Base-by-base conservation (phyloP, 2,888 invertebrate genomes). In the Acanthosepion esculentum region DNA sequence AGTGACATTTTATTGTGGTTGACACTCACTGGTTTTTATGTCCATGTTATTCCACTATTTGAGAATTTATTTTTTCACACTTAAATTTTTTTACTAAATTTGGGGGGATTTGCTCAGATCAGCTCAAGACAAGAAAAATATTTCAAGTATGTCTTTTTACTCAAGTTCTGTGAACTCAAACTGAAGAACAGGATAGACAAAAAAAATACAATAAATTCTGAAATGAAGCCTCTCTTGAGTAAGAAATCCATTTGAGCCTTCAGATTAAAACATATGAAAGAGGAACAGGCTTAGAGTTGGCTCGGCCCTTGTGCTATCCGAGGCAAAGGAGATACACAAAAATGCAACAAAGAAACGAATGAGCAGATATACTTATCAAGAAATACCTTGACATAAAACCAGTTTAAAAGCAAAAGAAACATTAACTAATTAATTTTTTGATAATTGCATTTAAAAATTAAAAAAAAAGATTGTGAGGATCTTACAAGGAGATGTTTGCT, bases 1-100 rank as follows among this genome's bases (percentile, higher is more conserved):
- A 93, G 93, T 93, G 53, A 93, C 93, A 93, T n/a, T n/a, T 93
- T 93, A 93, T 26, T 33, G 78, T 78, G 78, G n/a, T 78, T 78
- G 78, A 33, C 78, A 33, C 78, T 78, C 78, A 78, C 78, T 78
- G 78, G 78, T 78, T 78, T 78, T 78, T 78, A 33, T 78, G 78
- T 33, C n/a, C 78, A 78, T 78, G 78, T 78, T 78, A 33, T 78
- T 78, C 78, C 78, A 78, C n/a, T 78, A 93, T 93, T 93, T n/a
- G 33, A 93, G 93, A 93, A 93, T 93, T 93, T 93, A 93, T 93
- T 93, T 93, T 93, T 93, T 48, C 48, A 53, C 29, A 15, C 53
- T 92, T 48, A 93, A 53, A 41, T 41, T 93, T 93, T 93, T 93
- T 48, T 93, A 93, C 53, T 29, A 48, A n/a, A 93, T 93, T 93